Evolutionary conservation across 2,113 vertebrate species (phyloP).

Genomic region (Macaca mulatta): DNA sequence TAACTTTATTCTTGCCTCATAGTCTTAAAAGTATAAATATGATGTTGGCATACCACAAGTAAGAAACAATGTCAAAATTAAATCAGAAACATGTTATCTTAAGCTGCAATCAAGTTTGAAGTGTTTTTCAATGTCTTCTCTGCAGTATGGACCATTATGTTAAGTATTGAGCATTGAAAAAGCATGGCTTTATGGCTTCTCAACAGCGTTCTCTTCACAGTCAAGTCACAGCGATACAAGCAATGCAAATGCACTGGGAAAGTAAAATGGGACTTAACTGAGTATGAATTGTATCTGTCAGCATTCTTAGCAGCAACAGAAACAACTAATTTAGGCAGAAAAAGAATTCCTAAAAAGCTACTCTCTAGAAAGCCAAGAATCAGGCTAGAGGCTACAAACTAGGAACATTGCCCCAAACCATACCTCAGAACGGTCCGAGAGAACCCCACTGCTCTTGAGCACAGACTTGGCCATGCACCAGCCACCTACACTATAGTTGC

Average conservation of each 20-base stretch:
- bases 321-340: background rate
- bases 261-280: background rate
- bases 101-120: background rate
- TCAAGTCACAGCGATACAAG: background rate
- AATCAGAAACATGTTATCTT: background rate
- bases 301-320: background rate
- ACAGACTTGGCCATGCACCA: background rate
- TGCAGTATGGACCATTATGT: background rate
- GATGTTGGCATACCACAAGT: background rate
- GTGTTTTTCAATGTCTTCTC: background rate
- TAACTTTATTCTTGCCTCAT: background rate
- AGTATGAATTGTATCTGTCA: background rate
- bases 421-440: background rate
- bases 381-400: background rate
- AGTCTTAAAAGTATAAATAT: constrained; percentile 1
- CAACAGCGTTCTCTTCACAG: background rate
- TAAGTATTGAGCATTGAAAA: background rate
- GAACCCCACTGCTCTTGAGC: background rate
- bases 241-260: background rate
- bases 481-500: background rate
- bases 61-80: background rate
- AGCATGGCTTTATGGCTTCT: background rate
- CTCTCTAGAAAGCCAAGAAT: background rate
- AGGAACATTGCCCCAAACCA: background rate
- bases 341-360: background rate